Evolutionary conservation across 2,113 vertebrate genomes (phyloP).

Genomic region (Amazona vittata): DNA sequence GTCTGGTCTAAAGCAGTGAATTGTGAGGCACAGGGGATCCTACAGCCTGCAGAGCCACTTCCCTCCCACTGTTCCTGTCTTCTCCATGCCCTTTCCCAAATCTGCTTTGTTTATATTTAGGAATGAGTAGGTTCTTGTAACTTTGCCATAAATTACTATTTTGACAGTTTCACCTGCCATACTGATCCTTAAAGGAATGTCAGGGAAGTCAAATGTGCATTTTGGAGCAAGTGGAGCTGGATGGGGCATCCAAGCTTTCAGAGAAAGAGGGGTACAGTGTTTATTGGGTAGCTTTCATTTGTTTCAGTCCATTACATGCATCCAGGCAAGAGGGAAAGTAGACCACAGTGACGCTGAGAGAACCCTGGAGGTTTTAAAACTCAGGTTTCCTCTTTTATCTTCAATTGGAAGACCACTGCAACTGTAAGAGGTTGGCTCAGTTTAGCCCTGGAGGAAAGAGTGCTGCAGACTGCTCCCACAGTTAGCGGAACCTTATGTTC

Average conservation of each 20-base stretch:
- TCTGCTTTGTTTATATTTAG: neutral
- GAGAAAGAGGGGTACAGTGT: neutral
- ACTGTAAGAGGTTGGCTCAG: neutral
- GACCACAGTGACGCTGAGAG: neutral
- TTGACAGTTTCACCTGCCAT: neutral
- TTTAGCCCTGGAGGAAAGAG: neutral
- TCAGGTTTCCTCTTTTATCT: neutral
- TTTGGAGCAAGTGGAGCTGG: neutral
- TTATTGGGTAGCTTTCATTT: neutral
- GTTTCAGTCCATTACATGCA: neutral
- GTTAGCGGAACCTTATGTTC: neutral
- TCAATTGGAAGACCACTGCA: neutral
- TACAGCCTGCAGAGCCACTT: neutral
- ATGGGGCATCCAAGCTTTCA: neutral
- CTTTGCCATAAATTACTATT: neutral
- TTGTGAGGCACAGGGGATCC: neutral
- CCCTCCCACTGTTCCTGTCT: neutral
- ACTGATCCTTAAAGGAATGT: neutral
- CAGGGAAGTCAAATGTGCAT: neutral
- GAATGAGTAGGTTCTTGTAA: neutral
- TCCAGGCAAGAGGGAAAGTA: neutral
- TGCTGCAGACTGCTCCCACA: neutral
- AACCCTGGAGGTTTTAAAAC: neutral
- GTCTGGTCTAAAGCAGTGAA: neutral
- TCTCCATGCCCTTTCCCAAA: neutral